Base-by-base conservation (phyloP, 2,888 invertebrate species). In the Synanthedon formicaeformis region DNA sequence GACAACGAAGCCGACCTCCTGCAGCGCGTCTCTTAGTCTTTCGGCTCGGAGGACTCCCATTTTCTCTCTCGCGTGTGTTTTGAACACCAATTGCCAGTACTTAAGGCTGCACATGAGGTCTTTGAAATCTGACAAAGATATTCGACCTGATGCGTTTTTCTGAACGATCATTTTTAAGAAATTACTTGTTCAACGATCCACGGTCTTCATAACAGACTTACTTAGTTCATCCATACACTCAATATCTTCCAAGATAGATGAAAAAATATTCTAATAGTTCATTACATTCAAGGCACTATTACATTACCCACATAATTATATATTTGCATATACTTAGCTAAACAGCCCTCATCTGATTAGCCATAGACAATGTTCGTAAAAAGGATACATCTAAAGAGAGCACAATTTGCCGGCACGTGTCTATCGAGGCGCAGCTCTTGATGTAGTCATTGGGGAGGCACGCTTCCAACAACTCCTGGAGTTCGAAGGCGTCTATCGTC, bases 391-490 rank as follows among this genome's bases (percentile, higher is more conserved):
- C 96, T 85, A 96, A 90, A 6, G 96, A 92, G 1, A 96, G 88
- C 16, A 97, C 93, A 8, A 96, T 95, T 81, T 96, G 96, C 55
- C 96, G 89, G 69, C 97, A 97, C 1, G 97, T 96, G 76, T 96
- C 96, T 64, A 96, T 92, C 13, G 94, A 95, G 1, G 96, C 96
- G 75, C 96, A 96, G 64, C 96, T 96, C 71, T 96, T 97, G 60
- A 97, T 96, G 66, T 96, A 97, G 83, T 97, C 96, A 73, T 97
- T 97, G 0, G 96, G 97, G 54, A 97, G 88, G 75, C 96, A 96
- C 1, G 94, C 95, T 67, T 97, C 96, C 34, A 97, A 79, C 14
- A 97, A 81, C 72, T 97, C 97, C 75, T 96, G 96, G 4, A 97
- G 86, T 73, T 96, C 96, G 70, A 96, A 97, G 3, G 96, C 94